A percentile compares a stretch with the other conserved stretches of the same genome.
Conservation (phyloP, 2,888 invertebrate species). For the Ectemnius lituratus region DNA sequence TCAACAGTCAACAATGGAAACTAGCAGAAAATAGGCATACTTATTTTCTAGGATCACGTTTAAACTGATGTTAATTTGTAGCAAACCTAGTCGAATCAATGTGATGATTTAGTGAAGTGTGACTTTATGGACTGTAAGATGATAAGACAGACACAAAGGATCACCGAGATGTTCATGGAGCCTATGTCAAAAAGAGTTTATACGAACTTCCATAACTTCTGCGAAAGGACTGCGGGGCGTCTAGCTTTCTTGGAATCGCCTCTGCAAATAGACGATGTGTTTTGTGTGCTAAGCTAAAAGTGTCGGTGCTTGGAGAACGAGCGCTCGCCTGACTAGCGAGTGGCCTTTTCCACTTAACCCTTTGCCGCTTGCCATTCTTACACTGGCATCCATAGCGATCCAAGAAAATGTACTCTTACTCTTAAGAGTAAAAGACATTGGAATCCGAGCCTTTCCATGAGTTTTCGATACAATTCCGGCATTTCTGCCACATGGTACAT, state of each 20-base stretch:
- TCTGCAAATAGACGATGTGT: constrained; percentile 47
- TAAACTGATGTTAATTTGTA: too few species aligned
- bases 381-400: too few species aligned
- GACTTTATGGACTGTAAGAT: background rate
- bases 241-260: constrained; percentile 38
- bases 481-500: too few species aligned
- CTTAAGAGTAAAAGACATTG: too few species aligned
- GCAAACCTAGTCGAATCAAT: too few species aligned
- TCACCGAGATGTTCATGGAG: constrained; percentile 13
- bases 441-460: too few species aligned
- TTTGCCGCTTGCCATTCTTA: background rate
- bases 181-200: constrained; percentile 11
- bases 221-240: constrained; percentile 25
- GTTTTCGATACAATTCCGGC: too few species aligned
- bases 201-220: constrained; percentile 18
- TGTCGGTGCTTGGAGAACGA: constrained; percentile 21
- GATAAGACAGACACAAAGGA: background rate
- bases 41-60: too few species aligned
- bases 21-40: too few species aligned
- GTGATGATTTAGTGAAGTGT: too few species aligned
- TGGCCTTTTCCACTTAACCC: constrained; percentile 16
- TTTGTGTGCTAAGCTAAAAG: constrained; percentile 44
- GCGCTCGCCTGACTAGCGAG: constrained; percentile 14
- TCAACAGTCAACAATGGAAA: too few species aligned
- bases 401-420: too few species aligned